Percentiles rank a stretch among this genome's conserved stretches.
phyloP scores from a whole-genome alignment of 2,888 invertebrate genomes.

The Diplolepis rosae region DNA sequence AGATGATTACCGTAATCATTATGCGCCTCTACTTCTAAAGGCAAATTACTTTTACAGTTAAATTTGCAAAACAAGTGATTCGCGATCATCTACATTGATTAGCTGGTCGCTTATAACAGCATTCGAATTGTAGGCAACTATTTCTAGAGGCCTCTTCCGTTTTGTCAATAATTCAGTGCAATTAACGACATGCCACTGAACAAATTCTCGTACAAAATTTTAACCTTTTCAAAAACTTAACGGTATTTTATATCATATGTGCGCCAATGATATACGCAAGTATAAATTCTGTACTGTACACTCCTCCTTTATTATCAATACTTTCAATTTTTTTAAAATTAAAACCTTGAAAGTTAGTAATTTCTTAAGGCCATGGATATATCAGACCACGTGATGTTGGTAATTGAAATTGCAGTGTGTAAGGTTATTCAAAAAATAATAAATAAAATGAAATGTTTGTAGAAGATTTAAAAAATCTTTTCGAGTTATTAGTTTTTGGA shows the following conservation, averaged over 20 bases:
- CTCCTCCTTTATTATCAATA: too few species aligned
- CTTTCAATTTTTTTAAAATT: too few species aligned
- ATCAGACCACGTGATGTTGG: too few species aligned
- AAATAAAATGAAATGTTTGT: too few species aligned
- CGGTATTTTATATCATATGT: background rate
- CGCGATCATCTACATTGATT: background rate
- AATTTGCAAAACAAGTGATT: constrained; percentile 14
- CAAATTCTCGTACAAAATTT: background rate
- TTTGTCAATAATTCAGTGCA: background rate
- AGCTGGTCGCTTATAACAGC: background rate
- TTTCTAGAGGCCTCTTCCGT: background rate
- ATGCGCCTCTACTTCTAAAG: background rate
- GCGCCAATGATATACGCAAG: too few species aligned
- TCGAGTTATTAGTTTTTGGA: too few species aligned
- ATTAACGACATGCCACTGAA: background rate
- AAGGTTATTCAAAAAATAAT: too few species aligned
- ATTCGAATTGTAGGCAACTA: background rate
- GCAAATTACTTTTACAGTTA: constrained; percentile 27
- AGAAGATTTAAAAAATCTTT: too few species aligned
- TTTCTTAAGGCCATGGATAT: too few species aligned
- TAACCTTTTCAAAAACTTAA: background rate
- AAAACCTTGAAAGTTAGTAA: too few species aligned
- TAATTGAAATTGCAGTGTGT: too few species aligned
- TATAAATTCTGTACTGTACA: too few species aligned
- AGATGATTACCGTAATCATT: constrained; percentile 22